These are phyloP conservation scores for Motacilla tschutschensis DNA, from an alignment of 2,113 vertebrate genomes.

Conservation along the genomic window DNA sequence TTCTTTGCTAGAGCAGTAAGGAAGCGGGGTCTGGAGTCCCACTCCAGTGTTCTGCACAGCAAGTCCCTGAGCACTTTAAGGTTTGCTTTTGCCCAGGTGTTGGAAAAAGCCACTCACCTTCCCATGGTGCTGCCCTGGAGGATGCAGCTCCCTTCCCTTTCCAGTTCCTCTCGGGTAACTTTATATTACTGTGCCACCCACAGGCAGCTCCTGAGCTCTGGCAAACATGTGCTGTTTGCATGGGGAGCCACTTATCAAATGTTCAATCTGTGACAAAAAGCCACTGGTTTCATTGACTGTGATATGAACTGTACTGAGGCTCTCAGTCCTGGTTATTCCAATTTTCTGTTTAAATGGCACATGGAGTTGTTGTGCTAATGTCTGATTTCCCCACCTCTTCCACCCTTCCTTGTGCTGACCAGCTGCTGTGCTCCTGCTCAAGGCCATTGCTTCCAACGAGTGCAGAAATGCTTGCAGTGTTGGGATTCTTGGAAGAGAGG, in stretches of 20 bases:
- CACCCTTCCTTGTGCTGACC: not conserved
- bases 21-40: rapidly evolving
- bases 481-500: not conserved
- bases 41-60: rapidly evolving
- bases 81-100: not conserved
- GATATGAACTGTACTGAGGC: not conserved
- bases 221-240: not conserved
- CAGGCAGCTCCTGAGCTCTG: slow-evolving; percentile 19
- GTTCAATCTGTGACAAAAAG: not conserved
- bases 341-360: not conserved
- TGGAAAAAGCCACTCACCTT: not conserved
- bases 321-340: not conserved
- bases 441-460: not conserved
- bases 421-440: not conserved
- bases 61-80: rapidly evolving
- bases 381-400: not conserved
- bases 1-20: not conserved
- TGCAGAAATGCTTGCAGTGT: not conserved
- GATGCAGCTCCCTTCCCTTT: not conserved
- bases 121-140: rapidly evolving
- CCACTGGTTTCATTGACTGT: not conserved
- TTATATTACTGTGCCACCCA: slow-evolving; percentile 44
- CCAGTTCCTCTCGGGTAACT: not conserved
- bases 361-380: not conserved
- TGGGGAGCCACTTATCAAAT: not conserved